Evolutionary conservation across 92 coral and sea anemone genomes (phyloP).

Genomic region (Pocillopora grandis): DNA sequence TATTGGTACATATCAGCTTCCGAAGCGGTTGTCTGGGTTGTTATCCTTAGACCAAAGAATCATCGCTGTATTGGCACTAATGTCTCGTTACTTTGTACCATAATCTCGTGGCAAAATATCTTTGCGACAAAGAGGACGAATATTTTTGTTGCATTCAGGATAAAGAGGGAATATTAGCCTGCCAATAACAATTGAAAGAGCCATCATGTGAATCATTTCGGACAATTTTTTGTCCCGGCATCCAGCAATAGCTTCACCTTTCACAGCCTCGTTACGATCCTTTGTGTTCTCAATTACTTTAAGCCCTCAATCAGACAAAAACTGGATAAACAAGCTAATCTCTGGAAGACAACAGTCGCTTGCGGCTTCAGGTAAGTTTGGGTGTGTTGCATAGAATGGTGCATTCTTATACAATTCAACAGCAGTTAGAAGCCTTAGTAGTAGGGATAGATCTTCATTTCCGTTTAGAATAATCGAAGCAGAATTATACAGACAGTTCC

Average conservation of each 20-base stretch:
- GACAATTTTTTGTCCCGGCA: constrained; percentile 34
- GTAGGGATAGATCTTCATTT: no score
- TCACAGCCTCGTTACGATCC: no score
- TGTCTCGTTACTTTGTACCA: constrained; percentile 7
- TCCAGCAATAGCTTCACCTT: constrained; percentile 35
- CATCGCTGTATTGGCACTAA: constrained; percentile 20
- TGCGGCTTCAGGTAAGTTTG: constrained; percentile 17
- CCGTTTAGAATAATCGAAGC: no score
- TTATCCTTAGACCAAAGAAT: constrained; percentile 40
- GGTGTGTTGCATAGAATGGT: constrained; percentile 30
- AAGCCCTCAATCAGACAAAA: constrained; percentile 32
- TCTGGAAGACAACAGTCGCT: constrained; percentile 15
- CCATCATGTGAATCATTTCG: constrained; percentile 15
- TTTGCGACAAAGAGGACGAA: constrained; percentile 20
- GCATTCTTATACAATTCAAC: constrained; percentile 23
- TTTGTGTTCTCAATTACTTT: no score
- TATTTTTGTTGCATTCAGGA: constrained; percentile 21
- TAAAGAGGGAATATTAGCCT: constrained; percentile 28
- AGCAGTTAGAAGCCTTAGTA: constrained; percentile 6
- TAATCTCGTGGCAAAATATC: constrained; percentile 3
- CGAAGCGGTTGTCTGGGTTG: not conserved
- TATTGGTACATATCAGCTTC: constrained; percentile 25
- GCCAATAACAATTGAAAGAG: constrained; percentile 41
- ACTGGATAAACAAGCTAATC: constrained; percentile 30
- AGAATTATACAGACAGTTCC: not conserved